Evolutionary conservation across 2,888 invertebrate species (phyloP).

Genomic region (Caenorhabditis imperialis): DNA sequence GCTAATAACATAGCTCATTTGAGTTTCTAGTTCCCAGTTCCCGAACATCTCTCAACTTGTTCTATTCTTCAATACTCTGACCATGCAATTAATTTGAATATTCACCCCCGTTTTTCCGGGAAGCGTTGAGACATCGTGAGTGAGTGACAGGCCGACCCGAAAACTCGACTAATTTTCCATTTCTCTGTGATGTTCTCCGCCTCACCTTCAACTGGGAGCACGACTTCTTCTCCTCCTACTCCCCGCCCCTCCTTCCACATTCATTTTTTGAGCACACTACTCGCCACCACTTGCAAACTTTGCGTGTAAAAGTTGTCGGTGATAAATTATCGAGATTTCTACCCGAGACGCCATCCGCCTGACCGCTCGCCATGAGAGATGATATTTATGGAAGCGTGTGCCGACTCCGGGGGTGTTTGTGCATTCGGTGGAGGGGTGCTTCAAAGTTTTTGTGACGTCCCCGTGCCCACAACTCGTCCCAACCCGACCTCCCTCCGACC

Average conservation of each 20-base stretch:
- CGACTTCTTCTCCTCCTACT: slow-evolving; percentile 5
- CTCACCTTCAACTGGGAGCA: slow-evolving; percentile 45
- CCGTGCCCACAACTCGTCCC: slow-evolving; percentile 29
- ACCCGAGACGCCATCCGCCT: too few relatives aligned
- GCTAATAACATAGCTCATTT: too few relatives aligned
- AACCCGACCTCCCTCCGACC: slow-evolving; percentile 40
- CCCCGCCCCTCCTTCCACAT: slow-evolving; percentile 28
- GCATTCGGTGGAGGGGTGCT: slow-evolving; percentile 29
- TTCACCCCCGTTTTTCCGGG: slow-evolving; percentile 51
- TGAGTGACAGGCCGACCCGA: slow-evolving; percentile 53
- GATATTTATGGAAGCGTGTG: slow-evolving; percentile 37
- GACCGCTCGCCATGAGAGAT: slow-evolving; percentile 9
- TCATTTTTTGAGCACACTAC: slow-evolving; percentile 43
- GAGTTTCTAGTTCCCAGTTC: too few relatives aligned
- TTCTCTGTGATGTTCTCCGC: slow-evolving; percentile 42
- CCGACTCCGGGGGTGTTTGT: slow-evolving; percentile 15
- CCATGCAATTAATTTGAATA: slow-evolving; percentile 57
- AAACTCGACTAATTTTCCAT: slow-evolving; percentile 52
- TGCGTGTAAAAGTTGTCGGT: slow-evolving; percentile 14
- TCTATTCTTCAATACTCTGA: slow-evolving; percentile 21
- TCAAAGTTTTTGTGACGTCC: slow-evolving; percentile 42
- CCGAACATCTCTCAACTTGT: slow-evolving; percentile 9
- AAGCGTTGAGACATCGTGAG: slow-evolving; percentile 51
- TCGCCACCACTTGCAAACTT: slow-evolving; percentile 24
- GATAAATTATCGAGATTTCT: slow-evolving; percentile 33